Conservation (phyloP, 2,888 invertebrate genomes). For the Acanthacorydalis orientalis region DNA sequence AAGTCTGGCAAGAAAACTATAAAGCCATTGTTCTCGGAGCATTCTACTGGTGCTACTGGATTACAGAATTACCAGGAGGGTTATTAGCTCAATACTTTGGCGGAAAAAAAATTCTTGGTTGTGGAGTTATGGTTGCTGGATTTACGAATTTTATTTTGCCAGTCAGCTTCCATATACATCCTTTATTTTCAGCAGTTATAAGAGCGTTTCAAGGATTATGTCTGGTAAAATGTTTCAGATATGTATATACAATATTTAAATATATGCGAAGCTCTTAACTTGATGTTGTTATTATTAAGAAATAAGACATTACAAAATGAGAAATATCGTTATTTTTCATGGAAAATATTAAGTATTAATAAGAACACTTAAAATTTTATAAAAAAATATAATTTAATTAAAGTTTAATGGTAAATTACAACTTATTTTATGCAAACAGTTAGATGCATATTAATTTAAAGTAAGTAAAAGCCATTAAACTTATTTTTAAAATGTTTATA, state of each 20-base stretch:
- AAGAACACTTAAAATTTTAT: too few species aligned
- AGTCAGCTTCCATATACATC: constrained; percentile 18
- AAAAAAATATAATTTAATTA: too few species aligned
- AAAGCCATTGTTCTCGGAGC: constrained; percentile 21
- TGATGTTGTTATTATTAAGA: too few species aligned
- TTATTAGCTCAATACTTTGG: constrained; percentile 22
- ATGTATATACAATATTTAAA: constrained; percentile 1
- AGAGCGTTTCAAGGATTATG: constrained; percentile 27
- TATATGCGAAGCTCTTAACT: too few species aligned
- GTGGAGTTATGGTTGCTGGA: constrained; percentile 23
- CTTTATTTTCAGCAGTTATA: constrained; percentile 18
- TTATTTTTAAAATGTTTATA: too few species aligned
- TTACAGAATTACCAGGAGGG: constrained; percentile 28
- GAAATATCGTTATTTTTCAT: too few species aligned
- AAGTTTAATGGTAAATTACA: too few species aligned
- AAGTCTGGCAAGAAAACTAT: not conserved
- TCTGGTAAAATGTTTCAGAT: constrained; percentile 17
- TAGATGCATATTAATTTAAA: too few species aligned
- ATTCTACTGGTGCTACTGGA: constrained; percentile 28
- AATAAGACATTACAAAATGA: too few species aligned
- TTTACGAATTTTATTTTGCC: constrained; percentile 25
- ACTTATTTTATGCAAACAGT: too few species aligned
- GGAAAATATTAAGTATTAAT: too few species aligned
- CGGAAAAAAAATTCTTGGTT: constrained; percentile 24
- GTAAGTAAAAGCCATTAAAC: too few species aligned